These are phyloP conservation scores for Exocentrus adspersus DNA, from an alignment of 2,888 invertebrate species.

Conservation along the genomic window DNA sequence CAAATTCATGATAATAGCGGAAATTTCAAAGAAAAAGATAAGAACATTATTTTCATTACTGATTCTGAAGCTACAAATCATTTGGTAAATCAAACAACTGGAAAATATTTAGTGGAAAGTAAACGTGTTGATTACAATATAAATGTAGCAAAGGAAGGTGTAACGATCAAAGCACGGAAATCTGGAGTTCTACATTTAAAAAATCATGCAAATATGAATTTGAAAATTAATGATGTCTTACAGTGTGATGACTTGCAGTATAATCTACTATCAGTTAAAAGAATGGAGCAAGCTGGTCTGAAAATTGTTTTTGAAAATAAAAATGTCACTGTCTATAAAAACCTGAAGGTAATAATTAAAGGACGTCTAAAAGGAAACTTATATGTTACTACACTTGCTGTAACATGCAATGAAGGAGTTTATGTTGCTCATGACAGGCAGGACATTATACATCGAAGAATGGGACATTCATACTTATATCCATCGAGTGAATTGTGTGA, in stretches of 20 bases:
- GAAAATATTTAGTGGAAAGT: not conserved
- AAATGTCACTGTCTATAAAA: conserved; percentile 1
- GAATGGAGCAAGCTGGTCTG: conserved; percentile 9
- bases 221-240: conserved; percentile 7
- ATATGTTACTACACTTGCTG: too few relatives aligned
- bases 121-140: not conserved
- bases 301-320: conserved; percentile 2
- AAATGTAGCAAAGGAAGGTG: not conserved
- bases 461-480: conserved; percentile 43
- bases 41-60: too few relatives aligned
- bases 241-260: conserved; percentile 10
- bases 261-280: conserved; percentile 19
- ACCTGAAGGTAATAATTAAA: too few relatives aligned
- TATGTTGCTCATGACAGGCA: not conserved
- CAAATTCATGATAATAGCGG: not conserved
- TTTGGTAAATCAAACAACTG: not conserved
- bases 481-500: conserved; percentile 36
- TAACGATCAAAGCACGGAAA: not conserved
- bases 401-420: not conserved
- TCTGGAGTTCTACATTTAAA: not conserved
- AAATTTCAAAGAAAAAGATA: too few relatives aligned
- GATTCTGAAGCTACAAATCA: not conserved
- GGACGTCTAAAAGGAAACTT: conserved; percentile 18
- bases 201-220: not conserved
- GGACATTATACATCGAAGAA: conserved; percentile 35